A percentile compares a stretch with the other conserved stretches of the same genome.
phyloP scores from a whole-genome alignment of 2,888 invertebrate species.

The Eugnorisma glareosa region DNA sequence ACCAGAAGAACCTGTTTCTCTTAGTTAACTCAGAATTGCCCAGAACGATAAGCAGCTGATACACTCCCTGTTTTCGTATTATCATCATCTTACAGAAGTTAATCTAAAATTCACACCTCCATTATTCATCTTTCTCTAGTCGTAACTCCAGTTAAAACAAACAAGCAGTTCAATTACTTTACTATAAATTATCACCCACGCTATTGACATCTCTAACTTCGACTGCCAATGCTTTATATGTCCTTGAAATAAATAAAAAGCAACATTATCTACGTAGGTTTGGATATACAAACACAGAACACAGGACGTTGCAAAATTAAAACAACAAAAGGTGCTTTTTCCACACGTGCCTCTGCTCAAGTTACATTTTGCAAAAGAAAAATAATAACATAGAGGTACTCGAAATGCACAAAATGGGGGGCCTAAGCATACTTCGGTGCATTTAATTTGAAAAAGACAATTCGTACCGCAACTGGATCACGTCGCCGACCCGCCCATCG shows the following conservation, averaged over 20 bases:
- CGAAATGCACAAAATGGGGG: conserved; percentile 78
- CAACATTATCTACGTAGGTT: conserved; percentile 53
- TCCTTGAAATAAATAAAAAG: conserved; percentile 42
- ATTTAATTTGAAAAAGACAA: conserved; percentile 89
- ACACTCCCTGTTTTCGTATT: conserved; percentile 50
- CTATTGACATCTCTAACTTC: conserved; percentile 36
- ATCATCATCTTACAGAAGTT: conserved; percentile 48
- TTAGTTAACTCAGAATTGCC: conserved; percentile 56
- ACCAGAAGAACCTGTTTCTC: conserved; percentile 61
- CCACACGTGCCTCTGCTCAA: conserved; percentile 86
- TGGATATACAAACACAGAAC: conserved; percentile 58
- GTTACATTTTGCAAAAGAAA: conserved; percentile 84
- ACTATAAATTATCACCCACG: conserved; percentile 51
- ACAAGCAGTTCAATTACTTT: conserved; percentile 50
- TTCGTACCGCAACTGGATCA: conserved; percentile 81
- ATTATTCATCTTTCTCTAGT: conserved; percentile 49
- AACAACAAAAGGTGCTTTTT: conserved; percentile 81
- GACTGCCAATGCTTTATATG: conserved; percentile 28
- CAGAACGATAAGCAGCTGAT: conserved; percentile 56
- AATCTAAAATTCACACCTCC: conserved; percentile 51
- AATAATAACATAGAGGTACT: conserved; percentile 78
- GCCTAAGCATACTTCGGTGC: conserved; percentile 77
- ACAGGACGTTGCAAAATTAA: conserved; percentile 78
- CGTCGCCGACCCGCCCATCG: conserved; percentile 80
- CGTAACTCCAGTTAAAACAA: conserved; percentile 39